Base-by-base conservation (phyloP, 1,140 invertebrate genomes). In the Meloidogyne chitwoodi region DNA sequence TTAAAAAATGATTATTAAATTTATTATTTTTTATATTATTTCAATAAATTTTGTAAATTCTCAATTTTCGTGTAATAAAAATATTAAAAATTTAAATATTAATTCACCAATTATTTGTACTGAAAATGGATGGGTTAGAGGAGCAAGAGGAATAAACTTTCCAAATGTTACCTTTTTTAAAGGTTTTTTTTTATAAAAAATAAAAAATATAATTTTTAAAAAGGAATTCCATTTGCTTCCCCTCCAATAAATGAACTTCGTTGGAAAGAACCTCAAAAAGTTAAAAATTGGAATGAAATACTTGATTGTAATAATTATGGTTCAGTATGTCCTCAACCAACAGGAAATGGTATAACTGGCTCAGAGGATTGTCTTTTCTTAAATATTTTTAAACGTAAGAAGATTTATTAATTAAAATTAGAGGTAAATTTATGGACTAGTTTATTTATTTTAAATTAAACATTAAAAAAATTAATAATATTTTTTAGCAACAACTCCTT, bases 281-380 rank as follows among this genome's bases (percentile, higher is more conserved):
- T 1, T 19, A 16, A 16, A n/a, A 66, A 66, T 19, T 66, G 64
- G 64, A 66, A 16, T 5, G n/a, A n/a, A 11, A n/a, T 66, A 19
- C 16, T 3, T 19, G n/a, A n/a, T 19, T 19, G 14, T 19, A 66
- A 4, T 6, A 19, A 29, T 31, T 66, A 4, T n/a, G 64, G 64
- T 24, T 29, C 64, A 4, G 2, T 1, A 38, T 66, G 64, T 38
- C 16, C 34, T 6, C 64, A 66, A 38, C 34, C 64, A 19, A 16
- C 14, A 16, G 41, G n/a, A n/a, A 56, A 56, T 56, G 48, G 48
- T 6, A n/a, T 67, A 24, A 4, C 6, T 34, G 65, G 65, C 0
- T 34, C 29, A 12, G 95, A 98, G 90, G 95, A 98, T 88, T 98
- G 95, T 88, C 91, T 98, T n/a, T 96, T 95, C 88, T 90, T 97